Percentiles rank a stretch among this genome's conserved stretches.
Conservation (phyloP, 2,888 invertebrate genomes). For the Eupithecia inturbata region DNA sequence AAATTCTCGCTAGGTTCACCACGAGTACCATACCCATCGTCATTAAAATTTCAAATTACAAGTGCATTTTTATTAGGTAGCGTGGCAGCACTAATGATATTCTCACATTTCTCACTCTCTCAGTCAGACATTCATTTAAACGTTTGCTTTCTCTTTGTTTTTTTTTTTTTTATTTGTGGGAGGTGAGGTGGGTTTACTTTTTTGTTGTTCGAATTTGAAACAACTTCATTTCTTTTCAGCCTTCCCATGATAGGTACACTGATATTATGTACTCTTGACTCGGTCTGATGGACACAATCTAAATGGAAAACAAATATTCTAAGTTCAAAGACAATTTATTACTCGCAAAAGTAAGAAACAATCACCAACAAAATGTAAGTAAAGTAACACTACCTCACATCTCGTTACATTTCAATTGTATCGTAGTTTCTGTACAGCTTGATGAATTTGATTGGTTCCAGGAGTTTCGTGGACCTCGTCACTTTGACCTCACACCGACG, state of each 20-base stretch:
- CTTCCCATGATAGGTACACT: background rate
- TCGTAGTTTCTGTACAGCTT: slow-evolving; percentile 1
- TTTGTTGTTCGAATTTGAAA: too few relatives aligned
- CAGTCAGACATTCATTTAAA: background rate
- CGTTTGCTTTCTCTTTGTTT: background rate
- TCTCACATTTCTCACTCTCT: background rate
- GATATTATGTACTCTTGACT: background rate
- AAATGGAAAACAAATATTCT: background rate
- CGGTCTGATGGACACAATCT: background rate
- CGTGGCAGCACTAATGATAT: background rate
- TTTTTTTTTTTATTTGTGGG: background rate
- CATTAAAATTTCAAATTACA: too few relatives aligned
- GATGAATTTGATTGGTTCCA: slow-evolving; percentile 45
- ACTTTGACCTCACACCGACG: slow-evolving; percentile 71
- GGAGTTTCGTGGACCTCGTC: slow-evolving; percentile 76
- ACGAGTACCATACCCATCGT: too few relatives aligned
- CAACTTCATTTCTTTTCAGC: background rate
- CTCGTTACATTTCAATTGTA: background rate
- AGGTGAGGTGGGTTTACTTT: too few relatives aligned
- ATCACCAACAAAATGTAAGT: background rate
- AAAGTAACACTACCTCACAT: background rate
- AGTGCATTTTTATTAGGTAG: background rate
- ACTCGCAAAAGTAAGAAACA: background rate
- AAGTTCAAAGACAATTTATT: background rate
- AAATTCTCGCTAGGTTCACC: too few relatives aligned